These are phyloP conservation scores for Corythaixoides concolor DNA, from an alignment of 2,113 vertebrate genomes.

Conservation along the genomic window DNA sequence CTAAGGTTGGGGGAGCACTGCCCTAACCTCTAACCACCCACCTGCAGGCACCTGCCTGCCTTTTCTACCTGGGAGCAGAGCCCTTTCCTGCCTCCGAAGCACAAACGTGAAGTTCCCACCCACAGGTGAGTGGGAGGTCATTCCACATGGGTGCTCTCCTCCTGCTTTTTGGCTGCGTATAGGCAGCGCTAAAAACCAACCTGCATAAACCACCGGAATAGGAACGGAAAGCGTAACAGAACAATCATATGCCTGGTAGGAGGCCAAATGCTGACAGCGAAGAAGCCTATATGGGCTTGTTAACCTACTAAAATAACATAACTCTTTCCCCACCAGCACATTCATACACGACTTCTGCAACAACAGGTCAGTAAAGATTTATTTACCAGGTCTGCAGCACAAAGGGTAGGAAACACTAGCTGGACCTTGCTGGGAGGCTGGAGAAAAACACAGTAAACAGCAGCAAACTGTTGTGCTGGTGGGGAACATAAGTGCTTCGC, in stretches of 20 bases:
- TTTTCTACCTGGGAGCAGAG: background rate
- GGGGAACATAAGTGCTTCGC: background rate
- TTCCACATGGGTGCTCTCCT: background rate
- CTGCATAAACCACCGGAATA: background rate
- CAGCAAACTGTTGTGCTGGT: background rate
- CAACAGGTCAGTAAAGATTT: constrained; percentile 24
- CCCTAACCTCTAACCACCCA: background rate
- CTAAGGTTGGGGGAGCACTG: background rate
- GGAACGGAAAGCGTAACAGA: background rate
- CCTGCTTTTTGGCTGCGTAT: background rate
- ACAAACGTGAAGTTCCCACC: background rate
- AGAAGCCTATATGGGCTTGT: background rate
- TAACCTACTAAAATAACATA: background rate
- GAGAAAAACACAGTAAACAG: background rate
- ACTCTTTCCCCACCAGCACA: background rate
- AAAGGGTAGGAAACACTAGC: background rate
- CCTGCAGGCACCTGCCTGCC: background rate
- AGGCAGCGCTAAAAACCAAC: background rate
- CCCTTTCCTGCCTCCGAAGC: background rate
- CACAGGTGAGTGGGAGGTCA: background rate
- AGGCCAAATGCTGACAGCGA: constrained; percentile 9
- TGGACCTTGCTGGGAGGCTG: background rate
- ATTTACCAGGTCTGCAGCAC: background rate
- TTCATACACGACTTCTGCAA: background rate
- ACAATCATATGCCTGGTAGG: background rate